Percentiles rank a stretch among this genome's conserved stretches.
phyloP scores from a whole-genome alignment of 2,113 vertebrate species.

The Fulmarus glacialis region DNA sequence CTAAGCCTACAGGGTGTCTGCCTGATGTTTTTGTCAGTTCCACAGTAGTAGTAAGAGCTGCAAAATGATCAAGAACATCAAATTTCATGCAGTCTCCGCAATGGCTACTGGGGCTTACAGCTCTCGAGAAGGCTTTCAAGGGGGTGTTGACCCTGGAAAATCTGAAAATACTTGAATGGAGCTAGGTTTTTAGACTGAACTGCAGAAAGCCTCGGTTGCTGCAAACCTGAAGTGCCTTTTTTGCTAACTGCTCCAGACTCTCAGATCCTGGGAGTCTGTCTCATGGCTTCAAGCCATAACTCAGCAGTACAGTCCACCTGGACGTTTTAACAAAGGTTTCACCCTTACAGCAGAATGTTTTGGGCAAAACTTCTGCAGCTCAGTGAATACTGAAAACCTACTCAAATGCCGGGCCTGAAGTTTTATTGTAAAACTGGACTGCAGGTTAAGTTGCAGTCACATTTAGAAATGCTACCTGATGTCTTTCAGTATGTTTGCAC shows the following conservation, averaged over 20 bases:
- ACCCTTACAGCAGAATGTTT: background rate
- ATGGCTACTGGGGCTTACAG: background rate
- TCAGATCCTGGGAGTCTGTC: background rate
- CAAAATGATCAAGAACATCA: background rate
- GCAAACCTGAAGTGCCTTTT: background rate
- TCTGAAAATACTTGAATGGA: background rate
- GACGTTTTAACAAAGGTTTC: background rate
- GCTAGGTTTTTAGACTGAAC: background rate
- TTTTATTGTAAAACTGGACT: background rate
- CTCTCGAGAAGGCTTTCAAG: background rate
- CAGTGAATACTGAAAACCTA: background rate
- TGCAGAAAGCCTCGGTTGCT: background rate
- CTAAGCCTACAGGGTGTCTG: background rate
- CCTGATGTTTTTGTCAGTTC: background rate
- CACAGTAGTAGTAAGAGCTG: background rate
- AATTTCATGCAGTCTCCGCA: background rate
- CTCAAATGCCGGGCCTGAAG: fast-evolving
- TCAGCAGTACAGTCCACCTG: background rate
- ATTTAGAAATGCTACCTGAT: background rate
- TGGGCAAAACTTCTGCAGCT: background rate
- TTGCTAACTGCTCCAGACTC: background rate
- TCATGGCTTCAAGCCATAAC: background rate
- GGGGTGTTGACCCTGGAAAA: background rate
- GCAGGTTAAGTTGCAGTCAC: background rate
- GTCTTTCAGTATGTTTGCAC: background rate